Base-by-base conservation (phyloP, 2,888 invertebrate species). In the Trissonchulus latispiculum region DNA sequence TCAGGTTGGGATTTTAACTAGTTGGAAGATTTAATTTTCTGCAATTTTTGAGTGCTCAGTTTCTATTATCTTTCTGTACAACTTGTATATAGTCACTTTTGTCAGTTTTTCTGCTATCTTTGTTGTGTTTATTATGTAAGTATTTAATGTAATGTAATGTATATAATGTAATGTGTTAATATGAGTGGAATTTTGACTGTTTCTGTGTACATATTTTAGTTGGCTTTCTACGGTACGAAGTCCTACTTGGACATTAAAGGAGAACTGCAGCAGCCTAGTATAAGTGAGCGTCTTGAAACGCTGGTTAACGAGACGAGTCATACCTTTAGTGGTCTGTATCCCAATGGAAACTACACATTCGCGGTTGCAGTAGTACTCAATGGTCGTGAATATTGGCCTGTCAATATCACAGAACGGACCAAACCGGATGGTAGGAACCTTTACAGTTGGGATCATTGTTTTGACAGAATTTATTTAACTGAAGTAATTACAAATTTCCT, bases 281-380 rank as follows among this genome's bases (percentile, higher is more conserved):
- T 68, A 18, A 36, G 35, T 36, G 33, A 68, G 8, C 33, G 36
- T 36, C 3, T 8, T 33, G 15, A 15, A 23, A n/a, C 8, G 69
- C 1, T 23, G 32, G 36, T 8, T 29, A 31, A 67, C 35, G 1
- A 74, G n/a, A 59, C 33, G 15, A 23, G 61, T 31, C 2, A 62
- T 3, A 61, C 73, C 33, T 33, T n/a, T 35, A 36, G 1, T 1
- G 28, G 28, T 23, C 73, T 74, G 69, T 70, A 70, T 29, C 73
- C 74, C 36, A 33, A 74, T 31, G 61, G 61, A 2, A 75, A 72
- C 61, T 72, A 72, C 69, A 68, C 70, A 1, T 72, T 75, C 68
- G 68, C 28, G 3, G 72, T 71, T 2, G 31, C 37, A 3, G 72
- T 71, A 23, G 33, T 36, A 2, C n/a, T 2, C 66, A 29, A n/a